Percentiles rank a stretch among this genome's conserved stretches.
phyloP scores from a whole-genome alignment of 2,113 vertebrate species.

The Sylvietta virens region DNA sequence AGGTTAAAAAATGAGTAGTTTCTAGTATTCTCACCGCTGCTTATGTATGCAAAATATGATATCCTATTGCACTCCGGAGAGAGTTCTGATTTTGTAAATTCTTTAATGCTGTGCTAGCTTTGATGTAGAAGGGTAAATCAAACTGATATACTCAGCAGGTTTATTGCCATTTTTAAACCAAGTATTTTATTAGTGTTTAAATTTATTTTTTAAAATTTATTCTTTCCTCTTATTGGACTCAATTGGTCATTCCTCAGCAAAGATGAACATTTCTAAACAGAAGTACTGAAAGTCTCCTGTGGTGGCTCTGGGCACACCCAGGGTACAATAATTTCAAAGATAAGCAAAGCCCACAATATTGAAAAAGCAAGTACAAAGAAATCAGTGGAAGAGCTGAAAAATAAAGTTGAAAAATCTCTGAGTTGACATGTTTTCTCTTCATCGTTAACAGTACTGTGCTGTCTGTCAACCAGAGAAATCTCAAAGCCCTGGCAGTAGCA shows the following conservation, averaged over 20 bases:
- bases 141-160: background rate
- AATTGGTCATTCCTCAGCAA: background rate
- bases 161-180: background rate
- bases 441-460: background rate
- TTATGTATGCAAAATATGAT: background rate
- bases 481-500: background rate
- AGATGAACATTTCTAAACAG: background rate
- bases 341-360: background rate
- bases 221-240: background rate
- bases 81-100: background rate
- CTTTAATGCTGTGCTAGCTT: background rate
- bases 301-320: background rate
- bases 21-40: background rate
- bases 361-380: background rate
- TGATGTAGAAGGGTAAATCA: background rate
- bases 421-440: constrained; percentile 7
- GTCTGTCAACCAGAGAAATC: constrained; percentile 24
- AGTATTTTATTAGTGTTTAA: background rate
- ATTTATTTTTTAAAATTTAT: background rate
- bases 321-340: background rate
- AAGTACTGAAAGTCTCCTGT: background rate
- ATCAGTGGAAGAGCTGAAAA: background rate
- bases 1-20: background rate
- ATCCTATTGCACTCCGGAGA: background rate
- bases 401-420: background rate